These are phyloP conservation scores for Ophion costatus DNA, from an alignment of 2,888 invertebrate genomes.

Conservation along the genomic window DNA sequence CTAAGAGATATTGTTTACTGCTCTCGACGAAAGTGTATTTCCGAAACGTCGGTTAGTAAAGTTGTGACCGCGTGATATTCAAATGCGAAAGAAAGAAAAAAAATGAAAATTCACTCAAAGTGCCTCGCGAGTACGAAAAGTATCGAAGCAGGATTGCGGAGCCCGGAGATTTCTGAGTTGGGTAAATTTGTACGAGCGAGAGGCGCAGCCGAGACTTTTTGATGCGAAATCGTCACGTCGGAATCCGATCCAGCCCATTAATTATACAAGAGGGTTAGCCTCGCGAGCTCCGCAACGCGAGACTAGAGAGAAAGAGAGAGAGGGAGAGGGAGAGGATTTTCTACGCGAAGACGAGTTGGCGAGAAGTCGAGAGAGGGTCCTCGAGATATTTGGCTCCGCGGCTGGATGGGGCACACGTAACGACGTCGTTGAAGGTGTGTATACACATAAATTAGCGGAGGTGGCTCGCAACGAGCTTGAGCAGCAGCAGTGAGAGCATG, in stretches of 20 bases:
- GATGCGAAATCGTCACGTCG: slow-evolving; percentile 42
- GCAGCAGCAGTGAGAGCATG: slow-evolving; percentile 23
- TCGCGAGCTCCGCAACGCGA: background rate
- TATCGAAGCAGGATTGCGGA: background rate
- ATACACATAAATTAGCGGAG: slow-evolving; percentile 73
- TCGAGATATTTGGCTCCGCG: slow-evolving; percentile 52
- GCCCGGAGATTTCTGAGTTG: background rate
- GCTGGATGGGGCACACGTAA: slow-evolving; percentile 35
- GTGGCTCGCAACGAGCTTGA: slow-evolving; percentile 37
- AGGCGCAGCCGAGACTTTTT: slow-evolving; percentile 12
- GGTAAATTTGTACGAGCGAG: background rate
- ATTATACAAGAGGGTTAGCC: slow-evolving; percentile 47
- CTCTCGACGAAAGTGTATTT: too few species aligned
- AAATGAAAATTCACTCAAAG: slow-evolving; percentile 7
- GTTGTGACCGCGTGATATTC: too few species aligned
- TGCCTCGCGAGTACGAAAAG: background rate
- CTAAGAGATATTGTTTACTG: background rate
- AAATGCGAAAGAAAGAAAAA: background rate
- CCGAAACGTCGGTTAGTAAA: background rate
- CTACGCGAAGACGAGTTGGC: slow-evolving; percentile 50
- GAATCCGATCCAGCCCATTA: slow-evolving; percentile 51
- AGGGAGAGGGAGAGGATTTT: slow-evolving; percentile 28
- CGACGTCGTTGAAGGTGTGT: slow-evolving; percentile 66
- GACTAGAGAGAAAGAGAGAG: background rate
- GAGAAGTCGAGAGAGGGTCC: slow-evolving; percentile 55